Conservation (phyloP, 1,140 invertebrate genomes). For the Drosophila mauritiana region DNA sequence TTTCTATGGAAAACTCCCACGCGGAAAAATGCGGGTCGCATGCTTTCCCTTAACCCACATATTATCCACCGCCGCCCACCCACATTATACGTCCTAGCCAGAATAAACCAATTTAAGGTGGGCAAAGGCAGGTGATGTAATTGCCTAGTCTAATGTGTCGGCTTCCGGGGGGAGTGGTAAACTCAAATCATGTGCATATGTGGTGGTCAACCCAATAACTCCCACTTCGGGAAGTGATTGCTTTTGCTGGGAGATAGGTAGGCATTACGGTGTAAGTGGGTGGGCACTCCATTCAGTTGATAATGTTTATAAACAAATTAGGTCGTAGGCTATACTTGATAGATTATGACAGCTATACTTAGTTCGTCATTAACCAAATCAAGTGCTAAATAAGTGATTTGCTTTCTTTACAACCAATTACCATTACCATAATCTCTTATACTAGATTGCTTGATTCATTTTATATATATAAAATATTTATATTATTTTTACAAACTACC, state of each 20-base stretch:
- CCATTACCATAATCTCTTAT: too few relatives aligned
- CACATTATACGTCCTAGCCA: not conserved
- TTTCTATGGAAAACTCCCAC: not conserved
- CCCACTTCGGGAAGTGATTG: slow-evolving; percentile 10
- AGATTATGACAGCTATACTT: too few relatives aligned
- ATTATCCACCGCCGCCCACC: not conserved
- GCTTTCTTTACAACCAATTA: too few relatives aligned
- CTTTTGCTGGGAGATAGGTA: slow-evolving; percentile 5
- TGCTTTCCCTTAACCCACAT: slow-evolving; percentile 4
- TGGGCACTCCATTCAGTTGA: not conserved
- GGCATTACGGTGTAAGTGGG: not conserved
- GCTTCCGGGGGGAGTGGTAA: not conserved
- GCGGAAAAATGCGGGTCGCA: slow-evolving; percentile 29
- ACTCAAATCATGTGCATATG: slow-evolving; percentile 20
- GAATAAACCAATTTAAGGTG: slow-evolving; percentile 40
- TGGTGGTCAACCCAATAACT: not conserved
- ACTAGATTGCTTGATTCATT: too few relatives aligned
- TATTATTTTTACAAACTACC: too few relatives aligned
- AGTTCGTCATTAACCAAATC: too few relatives aligned
- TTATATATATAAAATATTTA: too few relatives aligned
- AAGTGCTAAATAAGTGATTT: too few relatives aligned
- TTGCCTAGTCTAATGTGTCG: slow-evolving; percentile 50
- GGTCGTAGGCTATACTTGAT: not conserved
- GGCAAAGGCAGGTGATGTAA: slow-evolving; percentile 30
- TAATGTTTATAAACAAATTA: not conserved